Conservation (phyloP, 2,113 vertebrate genomes). For the Seriola aureovittata region DNA sequence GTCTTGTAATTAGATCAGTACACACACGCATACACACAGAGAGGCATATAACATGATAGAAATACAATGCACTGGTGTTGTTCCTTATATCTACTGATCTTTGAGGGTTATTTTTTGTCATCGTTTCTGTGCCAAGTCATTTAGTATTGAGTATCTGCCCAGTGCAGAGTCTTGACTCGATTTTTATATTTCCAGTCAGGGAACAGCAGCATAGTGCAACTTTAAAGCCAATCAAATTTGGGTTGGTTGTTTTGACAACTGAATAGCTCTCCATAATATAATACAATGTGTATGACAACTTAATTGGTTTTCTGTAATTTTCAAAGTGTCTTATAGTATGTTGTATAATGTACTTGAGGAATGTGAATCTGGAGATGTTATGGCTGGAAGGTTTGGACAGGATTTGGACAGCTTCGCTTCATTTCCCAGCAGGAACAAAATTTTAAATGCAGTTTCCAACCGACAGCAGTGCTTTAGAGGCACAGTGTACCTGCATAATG, state of each 20-base stretch:
- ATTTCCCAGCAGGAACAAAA: slow-evolving; percentile 13
- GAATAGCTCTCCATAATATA: slow-evolving; percentile 7
- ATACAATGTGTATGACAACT: not conserved
- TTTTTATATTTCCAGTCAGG: not conserved
- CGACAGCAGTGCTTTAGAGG: slow-evolving; percentile 22
- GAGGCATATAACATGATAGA: not conserved
- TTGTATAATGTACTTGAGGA: not conserved
- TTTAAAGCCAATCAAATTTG: not conserved
- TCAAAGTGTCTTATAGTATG: not conserved
- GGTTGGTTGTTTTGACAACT: not conserved
- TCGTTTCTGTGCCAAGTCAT: not conserved
- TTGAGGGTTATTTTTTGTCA: not conserved
- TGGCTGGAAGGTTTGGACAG: not conserved
- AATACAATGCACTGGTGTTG: slow-evolving; percentile 7
- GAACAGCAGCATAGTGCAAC: not conserved
- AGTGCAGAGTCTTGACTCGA: not conserved
- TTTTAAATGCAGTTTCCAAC: slow-evolving; percentile 28
- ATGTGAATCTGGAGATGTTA: not conserved
- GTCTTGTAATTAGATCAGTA: not conserved
- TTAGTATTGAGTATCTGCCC: not conserved
- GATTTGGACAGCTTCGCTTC: not conserved
- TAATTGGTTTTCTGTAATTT: not conserved
- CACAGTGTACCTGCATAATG: slow-evolving; percentile 7
- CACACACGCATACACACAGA: not conserved
- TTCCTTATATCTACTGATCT: slow-evolving; percentile 2